Conservation (phyloP, 1,140 invertebrate genomes). For the Paramacrobiotus metropolitanus region DNA sequence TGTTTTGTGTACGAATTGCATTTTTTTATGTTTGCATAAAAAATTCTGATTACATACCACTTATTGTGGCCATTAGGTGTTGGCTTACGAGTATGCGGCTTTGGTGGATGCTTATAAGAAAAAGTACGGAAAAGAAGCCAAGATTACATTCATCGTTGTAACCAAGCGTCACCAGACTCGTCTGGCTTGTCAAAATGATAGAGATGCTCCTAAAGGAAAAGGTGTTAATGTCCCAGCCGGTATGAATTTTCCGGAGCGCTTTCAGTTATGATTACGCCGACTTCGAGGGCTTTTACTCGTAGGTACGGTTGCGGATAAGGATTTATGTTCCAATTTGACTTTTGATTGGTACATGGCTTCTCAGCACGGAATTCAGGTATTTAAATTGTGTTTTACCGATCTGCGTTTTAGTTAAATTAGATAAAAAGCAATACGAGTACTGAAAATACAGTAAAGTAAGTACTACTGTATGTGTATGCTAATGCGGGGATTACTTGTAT, state of each 20-base stretch:
- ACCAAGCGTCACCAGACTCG: constrained; percentile 73
- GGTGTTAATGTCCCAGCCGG: constrained; percentile 48
- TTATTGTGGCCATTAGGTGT: too few relatives aligned
- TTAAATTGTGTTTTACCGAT: too few relatives aligned
- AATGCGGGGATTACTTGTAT: too few relatives aligned
- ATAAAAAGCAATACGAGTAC: too few relatives aligned
- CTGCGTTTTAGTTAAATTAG: too few relatives aligned
- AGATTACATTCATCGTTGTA: constrained; percentile 57
- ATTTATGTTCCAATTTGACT: constrained; percentile 52
- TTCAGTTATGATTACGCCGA: not conserved
- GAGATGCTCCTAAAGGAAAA: constrained; percentile 15
- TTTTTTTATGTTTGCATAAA: not conserved
- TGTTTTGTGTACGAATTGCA: not conserved
- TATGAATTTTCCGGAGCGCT: too few relatives aligned
- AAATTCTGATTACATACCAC: too few relatives aligned
- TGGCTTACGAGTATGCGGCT: constrained; percentile 24
- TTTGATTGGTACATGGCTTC: constrained; percentile 63
- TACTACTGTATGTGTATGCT: too few relatives aligned
- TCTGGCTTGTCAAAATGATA: constrained; percentile 31
- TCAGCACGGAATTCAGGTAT: constrained; percentile 20
- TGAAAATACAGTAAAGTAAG: too few relatives aligned
- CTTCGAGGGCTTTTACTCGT: not conserved
- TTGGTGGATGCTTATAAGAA: constrained; percentile 37
- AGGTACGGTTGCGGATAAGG: constrained; percentile 38
- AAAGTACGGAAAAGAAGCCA: constrained; percentile 30